These are phyloP conservation scores for Drosophila mulleri DNA, from an alignment of 2,888 invertebrate genomes.

Conservation along the genomic window DNA sequence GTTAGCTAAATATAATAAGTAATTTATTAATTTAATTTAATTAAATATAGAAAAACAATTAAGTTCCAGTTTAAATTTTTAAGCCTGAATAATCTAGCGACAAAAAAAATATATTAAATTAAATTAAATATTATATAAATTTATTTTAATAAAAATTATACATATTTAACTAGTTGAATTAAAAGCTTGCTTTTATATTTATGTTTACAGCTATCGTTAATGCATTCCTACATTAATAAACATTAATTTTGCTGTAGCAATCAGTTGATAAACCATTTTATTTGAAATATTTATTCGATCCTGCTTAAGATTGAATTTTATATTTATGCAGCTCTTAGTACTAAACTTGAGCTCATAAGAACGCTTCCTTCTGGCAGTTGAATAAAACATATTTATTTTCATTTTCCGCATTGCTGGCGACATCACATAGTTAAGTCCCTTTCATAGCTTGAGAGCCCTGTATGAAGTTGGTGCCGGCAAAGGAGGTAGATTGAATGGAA, in stretches of 20 bases:
- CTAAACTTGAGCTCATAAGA: constrained; percentile 8
- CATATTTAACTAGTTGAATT: too few species aligned
- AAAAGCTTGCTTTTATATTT: too few species aligned
- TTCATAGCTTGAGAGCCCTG: constrained; percentile 21
- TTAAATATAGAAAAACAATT: too few species aligned
- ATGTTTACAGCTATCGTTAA: too few species aligned
- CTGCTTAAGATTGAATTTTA: not conserved
- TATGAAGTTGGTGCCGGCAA: not conserved
- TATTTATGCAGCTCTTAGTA: constrained; percentile 9
- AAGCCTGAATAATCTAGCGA: too few species aligned
- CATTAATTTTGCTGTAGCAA: not conserved
- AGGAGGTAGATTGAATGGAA: not conserved
- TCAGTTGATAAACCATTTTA: not conserved
- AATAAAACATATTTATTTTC: constrained; percentile 44
- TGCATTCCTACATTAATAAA: not conserved
- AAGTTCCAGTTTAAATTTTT: too few species aligned
- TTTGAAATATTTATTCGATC: not conserved
- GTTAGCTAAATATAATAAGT: too few species aligned
- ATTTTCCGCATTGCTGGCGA: constrained; percentile 34
- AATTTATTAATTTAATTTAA: too few species aligned
- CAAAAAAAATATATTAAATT: too few species aligned
- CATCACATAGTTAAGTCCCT: constrained; percentile 19
- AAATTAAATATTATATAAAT: too few species aligned
- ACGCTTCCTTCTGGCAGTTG: constrained; percentile 32
- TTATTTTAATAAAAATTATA: too few species aligned